A percentile compares a stretch with the other conserved stretches of the same genome.
These are phyloP conservation scores for Triplophysa tibetana DNA, from an alignment of 2,113 vertebrate species.

Conservation along the genomic window DNA sequence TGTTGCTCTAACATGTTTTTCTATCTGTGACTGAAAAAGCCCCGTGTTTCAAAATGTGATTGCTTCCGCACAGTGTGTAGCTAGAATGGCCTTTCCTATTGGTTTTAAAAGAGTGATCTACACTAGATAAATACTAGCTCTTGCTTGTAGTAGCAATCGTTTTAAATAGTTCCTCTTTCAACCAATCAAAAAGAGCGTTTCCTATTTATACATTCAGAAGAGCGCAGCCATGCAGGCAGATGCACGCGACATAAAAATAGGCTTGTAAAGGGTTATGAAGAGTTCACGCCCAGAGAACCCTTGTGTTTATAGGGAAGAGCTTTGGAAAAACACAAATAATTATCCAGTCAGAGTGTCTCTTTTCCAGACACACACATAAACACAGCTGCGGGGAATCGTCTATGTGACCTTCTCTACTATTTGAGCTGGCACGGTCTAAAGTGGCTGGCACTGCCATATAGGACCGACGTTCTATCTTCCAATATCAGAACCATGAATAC, in stretches of 20 bases:
- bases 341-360: constrained; percentile 54
- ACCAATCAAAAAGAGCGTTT: constrained; percentile 49
- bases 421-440: constrained; percentile 18
- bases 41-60: too few relatives aligned
- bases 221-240: constrained; percentile 59
- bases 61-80: neutral
- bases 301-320: constrained; percentile 51
- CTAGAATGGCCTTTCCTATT: neutral
- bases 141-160: constrained; percentile 47
- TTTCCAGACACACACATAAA: constrained; percentile 23
- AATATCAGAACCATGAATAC: neutral
- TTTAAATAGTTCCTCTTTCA: constrained; percentile 39
- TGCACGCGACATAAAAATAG: constrained; percentile 62
- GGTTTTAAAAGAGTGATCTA: constrained; percentile 41
- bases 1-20: too few relatives aligned
- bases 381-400: constrained; percentile 24
- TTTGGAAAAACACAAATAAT: constrained; percentile 68
- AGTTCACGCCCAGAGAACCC: constrained; percentile 62
- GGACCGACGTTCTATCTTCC: neutral
- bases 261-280: constrained; percentile 66
- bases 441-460: neutral
- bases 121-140: constrained; percentile 46
- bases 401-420: constrained; percentile 8
- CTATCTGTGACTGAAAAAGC: too few relatives aligned
- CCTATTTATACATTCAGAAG: constrained; percentile 71